A percentile compares a stretch with the other conserved stretches of the same genome.
These are phyloP conservation scores for Aphodius sticticus DNA, from an alignment of 2,888 invertebrate species.

Conservation along the genomic window DNA sequence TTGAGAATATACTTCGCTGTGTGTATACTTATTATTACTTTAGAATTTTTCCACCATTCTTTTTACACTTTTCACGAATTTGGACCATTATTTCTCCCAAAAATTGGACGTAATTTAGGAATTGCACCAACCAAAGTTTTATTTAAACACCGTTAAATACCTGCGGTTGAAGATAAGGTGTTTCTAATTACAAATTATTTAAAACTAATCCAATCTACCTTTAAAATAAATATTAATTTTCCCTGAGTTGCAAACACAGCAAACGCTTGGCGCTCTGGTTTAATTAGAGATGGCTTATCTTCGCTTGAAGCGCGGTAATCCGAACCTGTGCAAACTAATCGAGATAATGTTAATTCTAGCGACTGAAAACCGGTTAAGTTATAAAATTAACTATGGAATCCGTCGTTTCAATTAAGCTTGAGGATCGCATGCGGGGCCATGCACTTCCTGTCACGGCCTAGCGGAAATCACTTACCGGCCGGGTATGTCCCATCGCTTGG, in stretches of 20 bases:
- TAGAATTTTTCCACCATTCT: too few species aligned
- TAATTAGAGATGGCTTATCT: background rate
- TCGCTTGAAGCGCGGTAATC: background rate
- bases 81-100: too few species aligned
- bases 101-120: too few species aligned
- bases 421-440: background rate
- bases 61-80: too few species aligned
- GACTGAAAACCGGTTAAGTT: background rate
- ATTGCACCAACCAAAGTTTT: too few species aligned
- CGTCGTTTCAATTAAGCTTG: background rate
- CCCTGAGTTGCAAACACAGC: background rate
- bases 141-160: too few species aligned
- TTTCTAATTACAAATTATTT: background rate
- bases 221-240: background rate
- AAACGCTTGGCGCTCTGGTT: background rate
- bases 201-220: background rate
- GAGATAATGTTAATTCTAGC: background rate
- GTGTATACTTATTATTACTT: too few species aligned
- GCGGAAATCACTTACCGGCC: background rate
- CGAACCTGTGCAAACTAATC: background rate
- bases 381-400: constrained; percentile 4
- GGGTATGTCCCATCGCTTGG: too few species aligned
- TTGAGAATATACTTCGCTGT: too few species aligned
- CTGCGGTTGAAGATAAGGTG: too few species aligned
- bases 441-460: background rate